A percentile compares a stretch with the other conserved stretches of the same genome.
phyloP scores from a whole-genome alignment of 1,140 invertebrate species.

The Drosophila chauvacae region DNA sequence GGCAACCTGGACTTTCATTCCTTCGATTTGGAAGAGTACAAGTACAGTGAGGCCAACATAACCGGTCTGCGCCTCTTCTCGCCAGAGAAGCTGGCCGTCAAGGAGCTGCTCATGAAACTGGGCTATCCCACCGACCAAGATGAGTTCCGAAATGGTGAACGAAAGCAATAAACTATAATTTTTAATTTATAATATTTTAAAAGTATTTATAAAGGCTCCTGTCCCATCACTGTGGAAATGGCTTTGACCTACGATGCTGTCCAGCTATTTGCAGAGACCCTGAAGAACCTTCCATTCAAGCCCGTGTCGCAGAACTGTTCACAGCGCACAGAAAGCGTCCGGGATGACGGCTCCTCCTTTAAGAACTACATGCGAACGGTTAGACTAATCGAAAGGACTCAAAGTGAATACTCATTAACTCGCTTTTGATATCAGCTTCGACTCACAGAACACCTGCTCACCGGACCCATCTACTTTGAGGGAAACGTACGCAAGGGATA shows the following conservation, averaged over 20 bases:
- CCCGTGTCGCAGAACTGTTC: slow-evolving; percentile 87
- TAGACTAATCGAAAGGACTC: slow-evolving; percentile 61
- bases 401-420: not conserved
- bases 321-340: slow-evolving; percentile 70
- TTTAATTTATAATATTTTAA: not conserved
- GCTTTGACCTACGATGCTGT: slow-evolving; percentile 93
- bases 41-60: slow-evolving; percentile 94
- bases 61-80: slow-evolving; percentile 91
- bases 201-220: slow-evolving; percentile 55
- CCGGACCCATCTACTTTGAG: slow-evolving; percentile 93
- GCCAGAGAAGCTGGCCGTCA: slow-evolving; percentile 82
- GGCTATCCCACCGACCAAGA: slow-evolving; percentile 85
- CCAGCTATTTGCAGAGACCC: slow-evolving; percentile 87
- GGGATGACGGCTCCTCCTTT: slow-evolving; percentile 89
- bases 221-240: slow-evolving; percentile 87
- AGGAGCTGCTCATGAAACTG: slow-evolving; percentile 66
- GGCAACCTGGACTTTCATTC: slow-evolving; percentile 93
- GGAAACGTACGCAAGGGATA: slow-evolving; percentile 93
- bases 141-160: slow-evolving; percentile 77
- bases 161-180: no score
- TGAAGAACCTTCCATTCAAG: slow-evolving; percentile 66
- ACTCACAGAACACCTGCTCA: slow-evolving; percentile 86
- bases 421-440: slow-evolving; percentile 44
- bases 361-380: slow-evolving; percentile 90
- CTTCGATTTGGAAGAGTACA: slow-evolving; percentile 89